A percentile compares a stretch with the other conserved stretches of the same genome.
phyloP scores from a whole-genome alignment of 2,113 vertebrate genomes.

The Pterophyllum scalare region DNA sequence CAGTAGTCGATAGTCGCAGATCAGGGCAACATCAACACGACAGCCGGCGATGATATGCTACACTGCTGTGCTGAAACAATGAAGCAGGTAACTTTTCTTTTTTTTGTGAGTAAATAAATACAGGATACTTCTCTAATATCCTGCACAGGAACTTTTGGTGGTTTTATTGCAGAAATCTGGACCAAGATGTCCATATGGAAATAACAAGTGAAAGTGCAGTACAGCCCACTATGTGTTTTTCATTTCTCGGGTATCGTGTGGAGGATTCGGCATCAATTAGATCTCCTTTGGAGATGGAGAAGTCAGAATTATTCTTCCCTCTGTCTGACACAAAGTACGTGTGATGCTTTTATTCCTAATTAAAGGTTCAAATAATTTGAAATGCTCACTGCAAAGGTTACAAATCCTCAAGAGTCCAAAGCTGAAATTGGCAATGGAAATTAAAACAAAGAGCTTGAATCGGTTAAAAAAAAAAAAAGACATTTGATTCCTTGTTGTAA shows the following conservation, averaged over 20 bases:
- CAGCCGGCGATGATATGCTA: conserved; percentile 26
- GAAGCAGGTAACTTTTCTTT: conserved; percentile 30
- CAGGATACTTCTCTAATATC: conserved; percentile 5
- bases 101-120: conserved; percentile 47
- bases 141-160: not conserved
- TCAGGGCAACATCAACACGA: conserved; percentile 42
- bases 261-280: not conserved
- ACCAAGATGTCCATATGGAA: conserved; percentile 24
- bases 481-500: not conserved
- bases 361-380: conserved; percentile 20
- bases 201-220: conserved; percentile 20
- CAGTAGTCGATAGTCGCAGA: conserved; percentile 39
- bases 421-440: conserved; percentile 14
- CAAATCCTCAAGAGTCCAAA: conserved; percentile 14
- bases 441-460: conserved; percentile 1
- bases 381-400: conserved; percentile 28
- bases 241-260: conserved; percentile 3
- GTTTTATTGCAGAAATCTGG: conserved; percentile 35
- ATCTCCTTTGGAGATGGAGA: not conserved
- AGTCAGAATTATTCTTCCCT: conserved; percentile 8
- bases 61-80: conserved; percentile 31
- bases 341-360: conserved; percentile 37
- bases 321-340: not conserved
- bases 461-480: not conserved
- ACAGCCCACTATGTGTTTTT: not conserved